Conservation (phyloP, 2,797 vertebrate species). For the Smutsia gigantea region DNA sequence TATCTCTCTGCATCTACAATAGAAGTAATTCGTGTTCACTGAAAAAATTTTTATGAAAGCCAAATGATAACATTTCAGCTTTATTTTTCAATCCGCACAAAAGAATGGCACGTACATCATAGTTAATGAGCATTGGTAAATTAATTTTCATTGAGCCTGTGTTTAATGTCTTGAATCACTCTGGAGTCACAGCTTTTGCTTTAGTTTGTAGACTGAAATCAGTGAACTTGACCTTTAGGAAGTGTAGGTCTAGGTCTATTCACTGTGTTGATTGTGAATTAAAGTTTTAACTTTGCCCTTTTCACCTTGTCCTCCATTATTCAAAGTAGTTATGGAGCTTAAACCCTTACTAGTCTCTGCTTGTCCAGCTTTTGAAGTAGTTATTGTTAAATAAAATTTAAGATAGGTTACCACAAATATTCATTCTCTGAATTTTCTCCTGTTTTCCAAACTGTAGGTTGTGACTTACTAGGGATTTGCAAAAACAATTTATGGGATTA, state of each 20-base stretch:
- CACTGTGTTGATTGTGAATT: not conserved
- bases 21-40: not conserved
- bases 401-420: not conserved
- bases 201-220: not conserved
- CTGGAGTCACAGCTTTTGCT: not conserved
- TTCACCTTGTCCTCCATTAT: not conserved
- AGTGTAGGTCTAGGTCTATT: not conserved
- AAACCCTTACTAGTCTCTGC: not conserved
- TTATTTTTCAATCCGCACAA: not conserved
- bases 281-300: not conserved
- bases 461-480: not conserved
- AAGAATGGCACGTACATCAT: not conserved
- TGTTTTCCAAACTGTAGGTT: not conserved
- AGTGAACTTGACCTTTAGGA: not conserved
- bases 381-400: slow-evolving; percentile 28
- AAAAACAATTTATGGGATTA: not conserved
- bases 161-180: not conserved
- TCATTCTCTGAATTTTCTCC: not conserved
- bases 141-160: not conserved
- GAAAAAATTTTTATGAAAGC: not conserved
- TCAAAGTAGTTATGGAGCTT: not conserved
- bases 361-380: not conserved
- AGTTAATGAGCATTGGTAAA: not conserved
- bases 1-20: not conserved
- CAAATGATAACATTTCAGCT: not conserved